Evolutionary conservation across 1,140 invertebrate species (phyloP), one percentile per base, ranked within the genome.

Genomic region (Diorhabda carinulata): DNA sequence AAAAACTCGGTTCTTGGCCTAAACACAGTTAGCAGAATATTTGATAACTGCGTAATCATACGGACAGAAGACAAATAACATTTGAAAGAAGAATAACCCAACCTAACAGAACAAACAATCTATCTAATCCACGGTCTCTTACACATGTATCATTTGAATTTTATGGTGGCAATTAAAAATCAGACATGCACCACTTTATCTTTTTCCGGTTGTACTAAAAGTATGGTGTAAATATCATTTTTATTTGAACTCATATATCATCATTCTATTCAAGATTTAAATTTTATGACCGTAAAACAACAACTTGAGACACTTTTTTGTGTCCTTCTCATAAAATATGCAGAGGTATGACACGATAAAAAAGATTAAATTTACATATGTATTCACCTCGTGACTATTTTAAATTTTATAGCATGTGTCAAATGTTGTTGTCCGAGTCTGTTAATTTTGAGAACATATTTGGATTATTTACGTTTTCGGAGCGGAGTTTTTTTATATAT

Each of bases 361-460:
- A 52, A 52, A 52, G 47, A 52, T 52, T 8, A 52, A 52, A 52
- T 6, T 8, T 6, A 52, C 47, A 52, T 52, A 52, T 52, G 47
- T 52, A 52, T 52, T 52, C 47, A 52, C 6, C 2, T 52, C 2
- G 47, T 8, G 47, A 8, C 4, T 52, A n/a, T 52, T 8, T 52
- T n/a, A 52, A 52, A 52, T 52, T 52, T 52, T 52, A 52, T 52
- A n/a, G 47, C n/a, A n/a, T 52, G 47, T 52, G 47, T 52, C 47
- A 52, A 52, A 52, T 52, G 47, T 52, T 52, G 47, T 52, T 52
- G 47, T 8, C 47, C 47, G n/a, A 52, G 47, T 52, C 6, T 52
- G 47, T 52, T 52, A 52, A 52, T 52, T 52, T 52, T 52, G n/a
- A 52, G 47, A 52, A 52, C 47, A 52, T 52, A 3, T 52, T 52